Evolutionary conservation across 2,113 vertebrate genomes (phyloP).

Genomic region (Stomatorhinus ivindoensis): DNA sequence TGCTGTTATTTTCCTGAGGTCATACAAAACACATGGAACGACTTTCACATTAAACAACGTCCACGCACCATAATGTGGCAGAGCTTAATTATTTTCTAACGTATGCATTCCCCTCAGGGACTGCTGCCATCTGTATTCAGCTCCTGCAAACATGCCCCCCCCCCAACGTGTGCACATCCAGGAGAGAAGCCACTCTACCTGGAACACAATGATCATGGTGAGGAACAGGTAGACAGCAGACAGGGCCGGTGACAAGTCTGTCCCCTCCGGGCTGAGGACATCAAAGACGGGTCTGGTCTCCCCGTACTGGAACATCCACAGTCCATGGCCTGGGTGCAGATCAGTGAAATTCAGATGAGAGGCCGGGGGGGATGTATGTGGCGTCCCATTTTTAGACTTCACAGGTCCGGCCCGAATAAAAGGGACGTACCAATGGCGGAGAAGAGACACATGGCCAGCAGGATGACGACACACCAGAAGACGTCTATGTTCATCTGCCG

Average conservation of each 20-base stretch:
- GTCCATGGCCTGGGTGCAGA: slow-evolving; percentile 72
- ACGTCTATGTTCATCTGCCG: slow-evolving; percentile 90
- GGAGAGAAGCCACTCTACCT: slow-evolving; percentile 61
- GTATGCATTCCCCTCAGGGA: neutral
- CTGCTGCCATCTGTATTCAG: neutral
- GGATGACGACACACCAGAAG: slow-evolving; percentile 95
- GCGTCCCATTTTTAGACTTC: neutral
- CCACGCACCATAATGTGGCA: neutral
- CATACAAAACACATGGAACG: neutral
- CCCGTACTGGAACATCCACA: slow-evolving; percentile 82
- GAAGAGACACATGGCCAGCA: slow-evolving; percentile 85
- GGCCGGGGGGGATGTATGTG: neutral
- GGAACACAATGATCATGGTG: slow-evolving; percentile 92
- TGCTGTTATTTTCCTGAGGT: neutral
- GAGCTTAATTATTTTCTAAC: neutral
- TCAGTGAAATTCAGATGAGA: slow-evolving; percentile 31
- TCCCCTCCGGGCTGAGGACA: slow-evolving; percentile 77
- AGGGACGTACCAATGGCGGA: slow-evolving; percentile 77
- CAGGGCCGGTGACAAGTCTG: slow-evolving; percentile 71
- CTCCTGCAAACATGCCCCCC: neutral
- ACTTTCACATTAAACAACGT: neutral
- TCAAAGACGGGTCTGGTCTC: slow-evolving; percentile 83
- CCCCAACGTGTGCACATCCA: neutral
- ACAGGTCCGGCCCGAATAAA: neutral
- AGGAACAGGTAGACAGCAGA: slow-evolving; percentile 89